phyloP scores from a whole-genome alignment of 1,140 invertebrate genomes.

The Neoseiulus cucumeris region DNA sequence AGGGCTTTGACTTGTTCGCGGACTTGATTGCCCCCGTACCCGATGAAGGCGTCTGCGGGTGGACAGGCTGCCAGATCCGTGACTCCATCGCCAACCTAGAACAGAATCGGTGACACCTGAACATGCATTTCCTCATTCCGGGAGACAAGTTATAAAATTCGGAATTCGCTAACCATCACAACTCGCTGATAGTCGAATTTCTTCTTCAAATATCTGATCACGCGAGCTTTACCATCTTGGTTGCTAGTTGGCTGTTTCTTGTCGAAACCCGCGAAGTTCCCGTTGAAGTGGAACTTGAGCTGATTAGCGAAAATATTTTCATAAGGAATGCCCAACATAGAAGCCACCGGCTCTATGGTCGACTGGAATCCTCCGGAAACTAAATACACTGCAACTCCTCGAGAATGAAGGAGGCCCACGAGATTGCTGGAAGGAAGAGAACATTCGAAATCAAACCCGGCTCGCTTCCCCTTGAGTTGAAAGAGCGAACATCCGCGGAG shows the following conservation, averaged over 20 bases:
- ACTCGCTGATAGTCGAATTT: conserved; percentile 50
- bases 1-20: conserved; percentile 56
- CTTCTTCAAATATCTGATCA: conserved; percentile 56
- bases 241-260: conserved; percentile 61
- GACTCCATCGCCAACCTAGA: conserved; percentile 66
- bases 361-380: conserved; percentile 82
- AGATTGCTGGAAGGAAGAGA: conserved; percentile 44
- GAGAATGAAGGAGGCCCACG: conserved; percentile 47
- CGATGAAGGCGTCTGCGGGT: conserved; percentile 54
- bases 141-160: too few species aligned
- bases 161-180: conserved; percentile 39
- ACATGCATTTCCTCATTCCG: too few species aligned
- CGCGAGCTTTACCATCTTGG: conserved; percentile 72
- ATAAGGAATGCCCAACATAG: conserved; percentile 51
- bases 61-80: conserved; percentile 86
- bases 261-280: conserved; percentile 84
- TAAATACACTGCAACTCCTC: conserved; percentile 59
- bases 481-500: too few species aligned
- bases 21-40: conserved; percentile 80
- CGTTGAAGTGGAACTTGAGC: conserved; percentile 39
- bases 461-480: too few species aligned
- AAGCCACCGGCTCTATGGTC: conserved; percentile 67
- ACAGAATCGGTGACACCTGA: too few species aligned
- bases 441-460: too few species aligned
- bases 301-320: conserved; percentile 71